Conservation (phyloP, 2,113 vertebrate species). For the Barbus barbus region DNA sequence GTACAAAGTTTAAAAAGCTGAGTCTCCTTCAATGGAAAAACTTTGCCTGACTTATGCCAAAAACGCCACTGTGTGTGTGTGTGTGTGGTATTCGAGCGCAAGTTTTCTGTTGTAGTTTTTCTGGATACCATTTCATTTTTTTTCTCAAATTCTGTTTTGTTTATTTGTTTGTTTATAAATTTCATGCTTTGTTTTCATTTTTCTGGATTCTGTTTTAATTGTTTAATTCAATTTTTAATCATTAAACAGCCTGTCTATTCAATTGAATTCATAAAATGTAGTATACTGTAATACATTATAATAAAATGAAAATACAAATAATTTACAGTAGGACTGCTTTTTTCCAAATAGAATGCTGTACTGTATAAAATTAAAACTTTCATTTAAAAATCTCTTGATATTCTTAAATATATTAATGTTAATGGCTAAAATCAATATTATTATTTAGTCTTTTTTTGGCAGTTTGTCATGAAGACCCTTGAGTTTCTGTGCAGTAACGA, state of each 20-base stretch:
- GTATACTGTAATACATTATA: no score
- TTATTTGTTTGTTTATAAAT: no score
- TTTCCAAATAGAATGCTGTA: neutral
- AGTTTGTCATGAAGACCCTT: neutral
- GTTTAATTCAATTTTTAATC: neutral
- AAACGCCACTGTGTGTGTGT: conserved; percentile 30
- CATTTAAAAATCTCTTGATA: neutral
- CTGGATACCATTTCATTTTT: no score
- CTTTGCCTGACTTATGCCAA: neutral
- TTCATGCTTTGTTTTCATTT: no score
- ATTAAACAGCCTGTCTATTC: neutral
- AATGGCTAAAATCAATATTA: no score
- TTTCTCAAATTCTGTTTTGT: no score
- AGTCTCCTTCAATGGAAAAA: conserved; percentile 39
- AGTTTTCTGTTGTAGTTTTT: no score
- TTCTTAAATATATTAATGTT: neutral
- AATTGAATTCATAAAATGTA: neutral
- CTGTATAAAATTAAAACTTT: no score
- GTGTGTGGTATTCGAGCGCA: no score
- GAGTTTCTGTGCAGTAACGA: neutral
- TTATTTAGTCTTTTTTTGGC: no score
- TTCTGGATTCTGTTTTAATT: no score
- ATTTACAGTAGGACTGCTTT: neutral
- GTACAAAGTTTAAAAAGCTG: conserved; percentile 26
- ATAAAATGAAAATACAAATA: neutral